Percentiles rank a stretch among this genome's conserved stretches.
Evolutionary conservation across 2,113 vertebrate species (phyloP).

Genomic region (Perca schrenkii): DNA sequence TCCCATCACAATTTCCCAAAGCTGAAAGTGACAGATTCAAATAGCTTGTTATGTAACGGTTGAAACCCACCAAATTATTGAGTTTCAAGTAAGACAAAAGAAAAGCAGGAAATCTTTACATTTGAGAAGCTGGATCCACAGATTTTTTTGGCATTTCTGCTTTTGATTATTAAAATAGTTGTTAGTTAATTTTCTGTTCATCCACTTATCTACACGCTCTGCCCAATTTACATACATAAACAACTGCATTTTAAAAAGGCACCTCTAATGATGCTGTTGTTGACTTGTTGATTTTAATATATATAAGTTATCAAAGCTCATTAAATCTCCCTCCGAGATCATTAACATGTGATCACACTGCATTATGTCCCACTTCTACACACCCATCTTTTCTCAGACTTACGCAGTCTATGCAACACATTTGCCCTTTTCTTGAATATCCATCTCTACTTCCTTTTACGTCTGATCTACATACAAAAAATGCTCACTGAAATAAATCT

Average conservation of each 20-base stretch:
- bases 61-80: neutral
- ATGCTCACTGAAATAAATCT: constrained; percentile 7
- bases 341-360: constrained; percentile 12
- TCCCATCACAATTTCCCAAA: neutral
- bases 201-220: too few relatives aligned
- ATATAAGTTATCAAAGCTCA: constrained; percentile 16
- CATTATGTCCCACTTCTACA: neutral
- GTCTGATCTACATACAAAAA: constrained; percentile 9
- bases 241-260: neutral
- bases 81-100: neutral
- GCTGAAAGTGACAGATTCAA: neutral
- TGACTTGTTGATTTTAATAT: constrained; percentile 6
- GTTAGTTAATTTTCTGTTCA: neutral
- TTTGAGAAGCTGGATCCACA: neutral
- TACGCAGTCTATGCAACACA: neutral
- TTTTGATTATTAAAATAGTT: neutral
- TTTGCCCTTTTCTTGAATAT: constrained; percentile 18
- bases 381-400: neutral
- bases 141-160: neutral
- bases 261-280: neutral
- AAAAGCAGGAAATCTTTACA: neutral
- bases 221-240: neutral
- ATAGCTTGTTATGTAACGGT: neutral
- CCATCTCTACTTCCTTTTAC: neutral
- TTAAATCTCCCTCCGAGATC: constrained; percentile 20